Base-by-base conservation (phyloP, 2,888 invertebrate species). In the Lasioglossum leucozonium region DNA sequence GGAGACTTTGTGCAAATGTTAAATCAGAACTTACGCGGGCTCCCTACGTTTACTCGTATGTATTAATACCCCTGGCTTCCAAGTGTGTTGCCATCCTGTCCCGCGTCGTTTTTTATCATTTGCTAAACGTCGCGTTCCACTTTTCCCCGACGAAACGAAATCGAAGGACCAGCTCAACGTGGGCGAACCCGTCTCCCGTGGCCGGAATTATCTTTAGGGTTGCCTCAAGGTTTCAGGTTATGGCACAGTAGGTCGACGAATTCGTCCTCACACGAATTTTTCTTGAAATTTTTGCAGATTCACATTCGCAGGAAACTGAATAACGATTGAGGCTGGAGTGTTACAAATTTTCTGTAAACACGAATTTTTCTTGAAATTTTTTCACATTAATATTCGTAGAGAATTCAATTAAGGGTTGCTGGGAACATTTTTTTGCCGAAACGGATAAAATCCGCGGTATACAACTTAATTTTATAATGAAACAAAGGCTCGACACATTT, bases 21-120 rank as follows among this genome's bases (percentile, higher is more conserved):
- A 58, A 89, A 87, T 77, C 80, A 72, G 84, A 77, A 87, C 87
- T 87, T 89, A 85, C 82, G 87, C 85, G 77, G 79, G 75, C 84
- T 77, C 71, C 76, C 67, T 72, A 51, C 72, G 34, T 79, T 55
- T 55, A 76, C 22, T 37, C 71, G 55, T 65, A 65, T 67, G 55
- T 72, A 65, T 67, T 72, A 73, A 76, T 30, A 75, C 40, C 73
- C 40, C 8, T 4, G 22, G 30, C 4, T 6, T 18, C 34, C 22
- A 58, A n/a, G 47, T 47, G 67, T 47, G 51, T 65, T 6, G 42
- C 26, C 30, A n/a, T 18, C 22, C 55, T 37, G 18, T 18, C n/a
- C 2, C 26, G n/a, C 55, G 8, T 34, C 16, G 58, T 65, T 81
- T 75, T 76, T 72, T 51, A 72, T 65, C 65, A 72, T 82, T 82